A percentile compares a stretch with the other conserved stretches of the same genome.
phyloP scores from a whole-genome alignment of 2,113 vertebrate genomes.

The Nothoprocta perdicaria region DNA sequence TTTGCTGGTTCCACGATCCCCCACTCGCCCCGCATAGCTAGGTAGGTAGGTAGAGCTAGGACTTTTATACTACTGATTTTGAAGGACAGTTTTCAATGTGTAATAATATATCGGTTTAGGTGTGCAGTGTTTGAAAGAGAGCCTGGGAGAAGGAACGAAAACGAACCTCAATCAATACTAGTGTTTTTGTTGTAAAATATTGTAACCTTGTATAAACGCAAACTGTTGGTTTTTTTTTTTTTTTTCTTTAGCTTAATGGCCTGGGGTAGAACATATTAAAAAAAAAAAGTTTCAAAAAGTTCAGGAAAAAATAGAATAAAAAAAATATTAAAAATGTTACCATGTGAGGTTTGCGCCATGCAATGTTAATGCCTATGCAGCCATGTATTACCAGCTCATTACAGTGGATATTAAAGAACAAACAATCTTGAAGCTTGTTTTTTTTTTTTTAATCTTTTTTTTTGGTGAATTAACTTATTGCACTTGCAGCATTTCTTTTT shows the following conservation, averaged over 20 bases:
- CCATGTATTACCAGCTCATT: conserved; percentile 78
- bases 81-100: conserved; percentile 76
- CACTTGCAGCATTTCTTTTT: conserved; percentile 70
- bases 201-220: conserved; percentile 82
- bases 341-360: conserved; percentile 75
- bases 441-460: neutral
- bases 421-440: conserved; percentile 60
- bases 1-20: neutral
- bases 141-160: conserved; percentile 67
- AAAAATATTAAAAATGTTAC: conserved; percentile 30
- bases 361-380: conserved; percentile 80
- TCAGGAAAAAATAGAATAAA: conserved; percentile 56
- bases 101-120: conserved; percentile 74
- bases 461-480: conserved; percentile 91
- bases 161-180: conserved; percentile 77
- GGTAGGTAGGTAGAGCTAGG: conserved; percentile 71
- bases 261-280: conserved; percentile 76
- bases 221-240: conserved; percentile 20
- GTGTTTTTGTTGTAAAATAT: conserved; percentile 81
- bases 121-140: conserved; percentile 76
- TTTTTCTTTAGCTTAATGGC: conserved; percentile 78
- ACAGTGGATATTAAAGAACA: conserved; percentile 78
- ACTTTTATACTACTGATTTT: conserved; percentile 88
- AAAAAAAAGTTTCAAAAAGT: conserved; percentile 62
- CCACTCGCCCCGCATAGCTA: neutral